Evolutionary conservation across 2,113 vertebrate species (phyloP), one percentile per base, ranked within the genome.

Genomic region (Phoxinus phoxinus): DNA sequence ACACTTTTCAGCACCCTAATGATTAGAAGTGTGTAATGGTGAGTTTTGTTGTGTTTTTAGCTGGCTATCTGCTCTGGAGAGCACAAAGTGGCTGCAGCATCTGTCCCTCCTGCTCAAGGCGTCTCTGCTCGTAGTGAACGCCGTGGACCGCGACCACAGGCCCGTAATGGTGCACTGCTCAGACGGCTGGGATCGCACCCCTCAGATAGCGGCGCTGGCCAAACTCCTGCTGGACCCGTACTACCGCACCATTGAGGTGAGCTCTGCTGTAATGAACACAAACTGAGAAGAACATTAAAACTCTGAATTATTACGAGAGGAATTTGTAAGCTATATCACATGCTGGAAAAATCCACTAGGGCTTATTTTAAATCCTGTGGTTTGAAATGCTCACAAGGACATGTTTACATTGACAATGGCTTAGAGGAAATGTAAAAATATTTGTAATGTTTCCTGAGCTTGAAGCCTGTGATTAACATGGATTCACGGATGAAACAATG

Each of bases 21-120:
- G 6, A 21, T 21, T 56, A 69, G 30, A 21, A 21, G 65, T 63
- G 37, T 78, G n/a, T 77, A 19, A 71, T 32, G 8, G 13, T 19
- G 46, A 11, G 7, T 48, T 61, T 9, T 80, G 32, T 59, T 46
- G 15, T 51, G 27, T 65, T 37, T 88, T 10, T 79, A 99, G 98
- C 93, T 99, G 98, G 98, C 94, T 99, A 17, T 99, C 98, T 65
- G 97, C 98, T 83, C 95, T 99, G 90, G 98, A 99, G 93, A 95
- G 97, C 89, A 99, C 98, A 85, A 98, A 97, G 85, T 99, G 98
- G 98, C 95, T 99, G 88, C 98, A 99, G 92, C 98, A 99, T 88
- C 90, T 99, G 7, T 98, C 98, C 1, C 93, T 98, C 93, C 95
- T 99, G 79, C 93, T 99, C 86, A 99, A 99, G 51, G 97, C 97